Conservation (phyloP, 2,888 invertebrate genomes). For the Entomobrya proxima region DNA sequence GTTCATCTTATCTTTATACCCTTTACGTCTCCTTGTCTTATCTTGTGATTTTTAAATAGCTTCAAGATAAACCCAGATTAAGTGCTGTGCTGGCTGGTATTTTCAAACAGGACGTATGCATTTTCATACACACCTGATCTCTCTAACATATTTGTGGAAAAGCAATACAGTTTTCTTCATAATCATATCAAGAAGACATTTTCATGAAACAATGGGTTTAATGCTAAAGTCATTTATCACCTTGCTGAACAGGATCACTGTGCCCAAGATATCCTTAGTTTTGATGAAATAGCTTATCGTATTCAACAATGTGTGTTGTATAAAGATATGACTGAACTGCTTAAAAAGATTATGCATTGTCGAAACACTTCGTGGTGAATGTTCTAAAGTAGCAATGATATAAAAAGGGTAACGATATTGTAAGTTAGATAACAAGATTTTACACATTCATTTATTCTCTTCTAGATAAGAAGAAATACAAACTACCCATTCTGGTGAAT, state of each 20-base stretch:
- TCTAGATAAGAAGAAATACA: no score
- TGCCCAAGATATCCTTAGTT: not conserved
- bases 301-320: no score
- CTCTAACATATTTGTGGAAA: not conserved
- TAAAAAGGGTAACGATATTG: no score
- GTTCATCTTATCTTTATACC: conserved; percentile 64
- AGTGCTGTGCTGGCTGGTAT: no score
- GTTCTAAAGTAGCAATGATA: no score
- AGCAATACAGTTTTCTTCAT: not conserved
- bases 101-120: not conserved
- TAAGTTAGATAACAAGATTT: no score
- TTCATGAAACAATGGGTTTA: not conserved
- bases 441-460: no score
- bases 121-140: not conserved
- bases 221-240: not conserved
- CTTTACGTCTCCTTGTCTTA: conserved; percentile 57
- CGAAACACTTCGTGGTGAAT: no score
- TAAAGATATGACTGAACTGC: no score
- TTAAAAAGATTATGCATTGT: no score
- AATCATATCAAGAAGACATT: not conserved
- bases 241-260: not conserved
- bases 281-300: no score
- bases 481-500: no score
- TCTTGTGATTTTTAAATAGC: conserved; percentile 45
- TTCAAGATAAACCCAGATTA: not conserved